These are phyloP conservation scores for Eupithecia subumbrata DNA, from an alignment of 2,888 invertebrate genomes.

Conservation along the genomic window DNA sequence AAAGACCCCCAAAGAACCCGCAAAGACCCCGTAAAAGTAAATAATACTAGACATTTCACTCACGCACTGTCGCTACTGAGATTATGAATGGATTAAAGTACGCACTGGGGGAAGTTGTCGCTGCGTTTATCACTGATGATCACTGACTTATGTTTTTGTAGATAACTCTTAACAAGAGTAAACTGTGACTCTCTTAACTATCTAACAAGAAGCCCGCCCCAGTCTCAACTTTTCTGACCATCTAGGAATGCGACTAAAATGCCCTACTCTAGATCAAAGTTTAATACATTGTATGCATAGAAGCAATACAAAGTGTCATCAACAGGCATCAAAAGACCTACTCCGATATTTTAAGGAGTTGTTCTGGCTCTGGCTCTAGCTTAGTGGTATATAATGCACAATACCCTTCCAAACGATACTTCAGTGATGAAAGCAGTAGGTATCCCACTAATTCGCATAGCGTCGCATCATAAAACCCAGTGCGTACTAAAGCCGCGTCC, in stretches of 20 bases:
- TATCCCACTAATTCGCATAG: neutral
- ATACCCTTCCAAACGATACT: neutral
- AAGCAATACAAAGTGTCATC: neutral
- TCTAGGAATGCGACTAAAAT: neutral
- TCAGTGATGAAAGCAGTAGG: neutral
- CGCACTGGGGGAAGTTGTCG: conserved; percentile 47
- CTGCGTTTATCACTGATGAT: conserved; percentile 12
- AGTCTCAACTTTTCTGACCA: too few species aligned
- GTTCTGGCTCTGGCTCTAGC: neutral
- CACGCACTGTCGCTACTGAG: conserved; percentile 50
- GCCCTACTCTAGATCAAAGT: neutral
- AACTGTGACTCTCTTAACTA: neutral
- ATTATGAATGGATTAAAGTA: conserved; percentile 47
- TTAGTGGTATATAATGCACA: neutral
- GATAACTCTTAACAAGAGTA: too few species aligned
- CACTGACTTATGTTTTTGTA: too few species aligned
- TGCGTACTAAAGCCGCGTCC: conserved; percentile 46
- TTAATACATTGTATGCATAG: too few species aligned
- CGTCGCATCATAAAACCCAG: conserved; percentile 31
- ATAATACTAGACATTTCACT: conserved; percentile 48
- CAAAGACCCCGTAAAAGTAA: conserved; percentile 11
- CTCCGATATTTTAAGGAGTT: neutral
- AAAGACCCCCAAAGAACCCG: conserved; percentile 2
- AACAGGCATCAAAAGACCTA: neutral
- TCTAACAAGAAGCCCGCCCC: neutral